Base-by-base conservation (phyloP, 2,113 vertebrate genomes). In the Anas platyrhynchos region DNA sequence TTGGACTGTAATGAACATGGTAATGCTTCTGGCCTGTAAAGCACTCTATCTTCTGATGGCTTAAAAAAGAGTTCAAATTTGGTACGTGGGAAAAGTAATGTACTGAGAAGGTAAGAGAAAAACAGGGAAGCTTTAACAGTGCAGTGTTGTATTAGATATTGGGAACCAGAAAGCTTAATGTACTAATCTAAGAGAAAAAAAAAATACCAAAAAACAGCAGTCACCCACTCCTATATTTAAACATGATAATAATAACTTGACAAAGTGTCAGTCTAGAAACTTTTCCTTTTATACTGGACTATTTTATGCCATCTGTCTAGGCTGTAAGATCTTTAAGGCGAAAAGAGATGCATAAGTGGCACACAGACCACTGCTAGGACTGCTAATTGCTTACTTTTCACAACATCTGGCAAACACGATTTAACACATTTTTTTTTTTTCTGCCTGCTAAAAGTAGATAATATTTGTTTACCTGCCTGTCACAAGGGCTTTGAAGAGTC, bases 401-500 rank as follows among this genome's bases (percentile, higher is more conserved):
- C 34, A 93, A 84, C 93, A 94, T 83, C 93, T 94, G 92, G 80
- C 80, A 69, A 54, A 55, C 69, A 68, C 88, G 75, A 69, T 66
- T 36, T 27, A 93, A 73, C 80, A 71, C 38, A 46, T 78, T 86
- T 85, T 76, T 62, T 90, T 59, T 86, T 85, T 76, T 62, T 88
- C 76, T 82, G 44, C 69, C 66, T 58, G 27, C 72, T 91, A 75
- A 93, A 90, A 73, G 73, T 22, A 83, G 69, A 50, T 86, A 91
- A 59, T 88, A 86, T 86, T 94, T 96, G 91, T 96, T 96, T 96
- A 88, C 83, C 80, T 94, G 74, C 54, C 66, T 58, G 16, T 79
- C 86, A 73, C 61, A 14, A 54, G 86, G 73, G 76, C 34, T 71
- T 91, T 91, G 66, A 79, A 52, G 21, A 84, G 82, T 54, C 62